A percentile compares a stretch with the other conserved stretches of the same genome.
Conservation (phyloP, 2,888 invertebrate species). For the Pomacea canaliculata region DNA sequence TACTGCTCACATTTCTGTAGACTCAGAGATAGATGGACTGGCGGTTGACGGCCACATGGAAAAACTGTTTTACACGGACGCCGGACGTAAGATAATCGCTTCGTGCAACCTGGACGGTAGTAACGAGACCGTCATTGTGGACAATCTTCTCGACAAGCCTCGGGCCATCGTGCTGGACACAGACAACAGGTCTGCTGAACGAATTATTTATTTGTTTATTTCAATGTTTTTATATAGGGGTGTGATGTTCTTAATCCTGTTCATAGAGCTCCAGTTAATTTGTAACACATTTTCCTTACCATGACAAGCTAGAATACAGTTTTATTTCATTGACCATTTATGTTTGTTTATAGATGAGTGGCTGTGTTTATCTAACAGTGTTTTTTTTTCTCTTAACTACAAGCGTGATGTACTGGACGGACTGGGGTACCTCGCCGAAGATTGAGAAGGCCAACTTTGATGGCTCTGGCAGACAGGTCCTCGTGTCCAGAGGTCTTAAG, state of each 20-base stretch:
- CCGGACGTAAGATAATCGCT: slow-evolving; percentile 33
- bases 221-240: too few relatives aligned
- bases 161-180: slow-evolving; percentile 35
- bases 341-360: too few relatives aligned
- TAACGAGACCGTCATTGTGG: slow-evolving; percentile 22
- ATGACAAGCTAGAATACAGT: too few relatives aligned
- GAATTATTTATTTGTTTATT: too few relatives aligned
- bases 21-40: slow-evolving; percentile 18
- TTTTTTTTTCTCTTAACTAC: not conserved
- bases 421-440: slow-evolving; percentile 40
- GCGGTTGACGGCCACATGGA: slow-evolving; percentile 6
- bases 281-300: too few relatives aligned
- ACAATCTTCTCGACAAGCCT: slow-evolving; percentile 33
- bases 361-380: too few relatives aligned
- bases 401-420: slow-evolving; percentile 40
- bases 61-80: slow-evolving; percentile 39
- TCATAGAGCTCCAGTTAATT: too few relatives aligned
- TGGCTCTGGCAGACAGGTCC: slow-evolving; percentile 28
- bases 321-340: too few relatives aligned
- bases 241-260: too few relatives aligned
- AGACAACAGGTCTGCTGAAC: slow-evolving; percentile 5
- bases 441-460: slow-evolving; percentile 40
- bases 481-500: slow-evolving; percentile 24
- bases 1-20: not conserved
- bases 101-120: slow-evolving; percentile 35